These are phyloP conservation scores for Leptopterna dolabrata DNA, from an alignment of 2,888 invertebrate genomes.

Conservation along the genomic window DNA sequence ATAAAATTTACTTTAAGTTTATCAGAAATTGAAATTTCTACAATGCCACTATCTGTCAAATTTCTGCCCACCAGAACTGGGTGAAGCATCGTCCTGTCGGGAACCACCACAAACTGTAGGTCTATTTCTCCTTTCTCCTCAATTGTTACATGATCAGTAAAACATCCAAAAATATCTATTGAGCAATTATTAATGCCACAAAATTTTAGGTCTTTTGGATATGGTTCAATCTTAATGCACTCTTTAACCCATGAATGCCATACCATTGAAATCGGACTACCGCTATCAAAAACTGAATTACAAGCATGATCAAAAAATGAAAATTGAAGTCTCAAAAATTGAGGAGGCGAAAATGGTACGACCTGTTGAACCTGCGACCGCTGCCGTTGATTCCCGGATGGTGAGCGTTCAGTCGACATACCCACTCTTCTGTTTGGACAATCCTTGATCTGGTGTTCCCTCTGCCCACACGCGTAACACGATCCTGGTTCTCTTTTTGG, in stretches of 20 bases:
- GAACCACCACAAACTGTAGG: neutral
- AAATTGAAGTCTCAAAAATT: neutral
- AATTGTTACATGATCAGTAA: too few relatives aligned
- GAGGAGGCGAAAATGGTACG: neutral
- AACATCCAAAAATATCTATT: neutral
- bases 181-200: neutral
- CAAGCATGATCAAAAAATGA: neutral
- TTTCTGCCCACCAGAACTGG: neutral
- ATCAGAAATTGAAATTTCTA: too few relatives aligned
- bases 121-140: neutral
- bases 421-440: too few relatives aligned
- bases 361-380: too few relatives aligned
- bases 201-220: neutral
- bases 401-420: too few relatives aligned
- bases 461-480: too few relatives aligned
- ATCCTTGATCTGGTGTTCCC: too few relatives aligned
- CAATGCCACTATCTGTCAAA: too few relatives aligned
- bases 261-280: neutral
- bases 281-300: neutral
- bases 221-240: neutral
- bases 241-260: constrained; percentile 58
- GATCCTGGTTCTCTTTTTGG: too few relatives aligned
- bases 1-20: too few relatives aligned
- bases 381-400: too few relatives aligned
- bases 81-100: neutral